Base-by-base conservation (phyloP, 2,888 invertebrate genomes). In the Junonia oenone region DNA sequence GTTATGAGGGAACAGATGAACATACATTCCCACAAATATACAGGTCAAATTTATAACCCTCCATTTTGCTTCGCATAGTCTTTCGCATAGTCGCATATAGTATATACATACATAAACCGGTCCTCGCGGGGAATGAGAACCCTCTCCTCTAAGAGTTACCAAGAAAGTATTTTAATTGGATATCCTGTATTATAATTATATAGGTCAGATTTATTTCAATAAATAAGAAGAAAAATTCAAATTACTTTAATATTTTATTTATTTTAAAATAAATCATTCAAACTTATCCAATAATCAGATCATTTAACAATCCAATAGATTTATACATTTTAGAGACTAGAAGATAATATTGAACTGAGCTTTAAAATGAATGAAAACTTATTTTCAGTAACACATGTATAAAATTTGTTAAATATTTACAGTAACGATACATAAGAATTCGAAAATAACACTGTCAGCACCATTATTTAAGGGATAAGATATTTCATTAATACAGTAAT, bases 301-400 rank as follows among this genome's bases (percentile, higher is more conserved):
- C 77, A 75, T 75, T 76, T 60, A 73, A 73, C 73, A 78, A 78
- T 76, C 79, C 80, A 77, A 78, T 79, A 73, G 66, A 73, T 67
- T 76, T 75, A 77, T 78, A 81, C 78, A 80, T 73, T 76, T 81
- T 78, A 79, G 69, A 87, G 89, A 90, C 89, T 90, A 90, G 89
- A 90, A 72, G 83, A 79, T 77, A 78, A 79, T 75, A 76, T 79
- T 80, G 69, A 84, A 80, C 78, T 81, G 80, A 82, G 75, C 76
- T 72, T 73, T 72, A 66, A 68, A 67, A 58, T 52, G 29, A 49
- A 61, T 53, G 55, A 55, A 33, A 43, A 26, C 47, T 35, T 48
- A 26, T 37, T 55, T 45, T 46, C 48, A 62, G 45, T 55, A 59
- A 64, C 19, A 59, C 50, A 55, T 46, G 29, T 56, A 57, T 63